phyloP scores from a whole-genome alignment of 2,888 invertebrate genomes.

The Torymus texanus region DNA sequence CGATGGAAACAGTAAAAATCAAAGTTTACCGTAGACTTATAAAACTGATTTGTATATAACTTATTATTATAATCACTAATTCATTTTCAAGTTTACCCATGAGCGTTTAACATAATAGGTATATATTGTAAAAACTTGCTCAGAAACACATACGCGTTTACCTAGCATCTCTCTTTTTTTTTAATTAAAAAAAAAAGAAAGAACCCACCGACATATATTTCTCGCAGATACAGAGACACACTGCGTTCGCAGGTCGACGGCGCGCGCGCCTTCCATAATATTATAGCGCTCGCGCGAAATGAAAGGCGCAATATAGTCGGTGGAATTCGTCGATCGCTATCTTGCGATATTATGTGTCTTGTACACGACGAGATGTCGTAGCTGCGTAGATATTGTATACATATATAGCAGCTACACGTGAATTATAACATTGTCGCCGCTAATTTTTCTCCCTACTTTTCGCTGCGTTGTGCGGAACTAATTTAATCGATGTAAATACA shows the following conservation, averaged over 20 bases:
- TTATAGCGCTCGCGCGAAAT: conserved; percentile 3
- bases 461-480: not conserved
- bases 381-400: not conserved
- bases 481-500: conserved; percentile 20
- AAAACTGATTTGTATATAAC: too few relatives aligned
- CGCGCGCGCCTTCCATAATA: not conserved
- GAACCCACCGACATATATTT: not conserved
- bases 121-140: too few relatives aligned
- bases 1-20: too few relatives aligned
- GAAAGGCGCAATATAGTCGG: conserved; percentile 1
- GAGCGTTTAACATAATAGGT: too few relatives aligned
- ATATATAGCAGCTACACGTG: too few relatives aligned
- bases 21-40: too few relatives aligned
- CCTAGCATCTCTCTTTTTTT: too few relatives aligned
- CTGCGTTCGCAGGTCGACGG: not conserved
- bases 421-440: too few relatives aligned
- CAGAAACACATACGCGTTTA: too few relatives aligned
- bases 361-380: not conserved
- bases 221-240: not conserved
- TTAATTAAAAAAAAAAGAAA: too few relatives aligned
- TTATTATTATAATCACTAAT: too few relatives aligned
- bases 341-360: conserved; percentile 19
- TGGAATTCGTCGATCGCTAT: conserved; percentile 47
- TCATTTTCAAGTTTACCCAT: too few relatives aligned
- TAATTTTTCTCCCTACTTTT: conserved; percentile 12